phyloP scores from a whole-genome alignment of 2,888 invertebrate species.

The Tanypteryx hageni region DNA sequence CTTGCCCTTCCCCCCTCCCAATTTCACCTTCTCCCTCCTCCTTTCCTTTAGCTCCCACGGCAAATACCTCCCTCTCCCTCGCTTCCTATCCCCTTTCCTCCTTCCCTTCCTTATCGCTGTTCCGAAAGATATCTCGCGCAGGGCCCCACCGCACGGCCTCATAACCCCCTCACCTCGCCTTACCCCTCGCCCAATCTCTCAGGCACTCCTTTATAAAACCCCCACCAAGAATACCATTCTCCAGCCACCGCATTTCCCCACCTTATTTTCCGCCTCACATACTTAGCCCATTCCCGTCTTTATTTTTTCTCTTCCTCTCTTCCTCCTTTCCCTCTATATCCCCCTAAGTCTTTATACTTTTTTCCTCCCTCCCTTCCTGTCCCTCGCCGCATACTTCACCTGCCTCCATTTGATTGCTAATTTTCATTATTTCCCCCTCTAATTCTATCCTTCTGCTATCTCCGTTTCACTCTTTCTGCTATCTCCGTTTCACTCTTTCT shows the following conservation, averaged over 20 bases:
- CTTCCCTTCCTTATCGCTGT: slow-evolving; percentile 5
- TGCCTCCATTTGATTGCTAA: slow-evolving; percentile 52
- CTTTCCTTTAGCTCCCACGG: background rate
- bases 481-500: background rate
- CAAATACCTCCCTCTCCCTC: background rate
- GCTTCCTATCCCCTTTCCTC: background rate
- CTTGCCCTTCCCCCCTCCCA: background rate
- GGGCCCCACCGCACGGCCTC: background rate
- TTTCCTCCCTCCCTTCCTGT: background rate
- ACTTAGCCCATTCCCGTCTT: slow-evolving; percentile 58
- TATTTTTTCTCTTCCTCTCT: slow-evolving; percentile 25
- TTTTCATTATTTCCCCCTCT: slow-evolving; percentile 54
- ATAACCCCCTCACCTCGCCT: background rate
- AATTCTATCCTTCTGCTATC: background rate
- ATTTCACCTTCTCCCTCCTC: background rate
- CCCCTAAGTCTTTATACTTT: background rate
- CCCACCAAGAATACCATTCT: slow-evolving; percentile 50
- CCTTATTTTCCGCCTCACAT: slow-evolving; percentile 60
- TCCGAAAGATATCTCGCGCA: slow-evolving; percentile 40
- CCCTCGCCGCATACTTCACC: background rate
- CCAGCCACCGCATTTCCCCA: slow-evolving; percentile 50
- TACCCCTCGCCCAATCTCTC: background rate
- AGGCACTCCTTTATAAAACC: slow-evolving; percentile 44
- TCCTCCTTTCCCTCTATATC: background rate
- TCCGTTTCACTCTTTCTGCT: background rate